phyloP scores from a whole-genome alignment of 2,113 vertebrate species.

The Urocynchramus pylzowi region DNA sequence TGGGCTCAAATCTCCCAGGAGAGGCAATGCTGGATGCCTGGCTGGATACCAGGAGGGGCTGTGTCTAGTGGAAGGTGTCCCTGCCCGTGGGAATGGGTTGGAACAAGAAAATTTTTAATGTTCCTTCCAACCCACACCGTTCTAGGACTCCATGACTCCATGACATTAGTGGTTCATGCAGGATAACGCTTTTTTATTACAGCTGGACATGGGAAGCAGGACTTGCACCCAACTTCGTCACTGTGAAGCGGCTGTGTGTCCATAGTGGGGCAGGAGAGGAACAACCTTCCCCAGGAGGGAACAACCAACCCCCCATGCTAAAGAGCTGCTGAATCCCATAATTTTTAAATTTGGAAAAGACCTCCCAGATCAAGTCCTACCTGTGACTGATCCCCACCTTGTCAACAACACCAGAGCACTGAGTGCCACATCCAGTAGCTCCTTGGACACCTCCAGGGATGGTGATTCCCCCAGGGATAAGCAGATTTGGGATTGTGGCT shows the following conservation, averaged over 20 bases:
- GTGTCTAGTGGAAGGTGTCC: neutral
- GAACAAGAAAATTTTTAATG: neutral
- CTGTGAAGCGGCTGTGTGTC: neutral
- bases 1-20: rapidly evolving
- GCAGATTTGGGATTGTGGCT: neutral
- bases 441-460: neutral
- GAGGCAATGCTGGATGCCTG: neutral
- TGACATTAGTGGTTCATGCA: neutral
- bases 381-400: neutral
- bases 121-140: neutral
- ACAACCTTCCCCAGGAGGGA: rapidly evolving
- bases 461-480: neutral
- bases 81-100: neutral
- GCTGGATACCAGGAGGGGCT: neutral
- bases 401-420: neutral
- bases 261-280: neutral
- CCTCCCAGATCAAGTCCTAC: neutral
- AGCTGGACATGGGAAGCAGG: neutral
- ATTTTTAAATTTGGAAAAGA: neutral
- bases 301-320: rapidly evolving
- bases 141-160: neutral
- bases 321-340: neutral
- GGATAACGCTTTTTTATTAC: neutral
- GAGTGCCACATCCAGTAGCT: rapidly evolving
- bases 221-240: neutral